Base-by-base conservation (phyloP, 2,797 vertebrate genomes). In the Notamacropus eugenii region DNA sequence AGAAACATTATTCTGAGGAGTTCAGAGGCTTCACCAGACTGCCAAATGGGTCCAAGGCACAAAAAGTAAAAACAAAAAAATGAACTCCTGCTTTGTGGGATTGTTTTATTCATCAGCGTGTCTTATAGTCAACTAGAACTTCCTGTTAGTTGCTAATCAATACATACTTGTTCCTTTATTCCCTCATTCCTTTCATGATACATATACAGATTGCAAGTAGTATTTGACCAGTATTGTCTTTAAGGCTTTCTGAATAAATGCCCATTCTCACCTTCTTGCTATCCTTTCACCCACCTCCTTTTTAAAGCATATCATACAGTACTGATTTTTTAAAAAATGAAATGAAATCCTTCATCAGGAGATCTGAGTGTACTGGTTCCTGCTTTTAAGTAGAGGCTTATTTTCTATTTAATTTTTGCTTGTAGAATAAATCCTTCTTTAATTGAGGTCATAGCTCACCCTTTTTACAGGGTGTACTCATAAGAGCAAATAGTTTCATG, bases 401-500 rank as follows among this genome's bases (percentile, higher is more conserved):
- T 14, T 93, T 55, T 59, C 54, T 62, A 92, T 94, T 93, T 54
- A 34, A 92, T 92, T 50, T 46, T 22, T 50, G 59, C 56, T 96
- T 92, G 40, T 93, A 74, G 94, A 62, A 94, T 50, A 82, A 93
- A 74, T 93, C 93, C 55, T 57, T 31, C 54, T 91, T 95, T 94
- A 55, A 90, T 67, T 90, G 58, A 29, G 40, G 90, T 54, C 24
- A 62, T 54, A 91, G 55, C 93, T 58, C 24, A 28, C 56, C 93
- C 90, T 96, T 95, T 92, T 95, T 96, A 95, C 92, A 52, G 54
- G 24, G 46, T 67, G 59, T 28, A 91, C 94, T 91, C 52, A 56
- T 96, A 46, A 87, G 55, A 74, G 91, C 4, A 5, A 67, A 91
- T 16, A 62, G 34, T 92, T 92, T 91, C 13, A 54, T 55, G 16